These are phyloP conservation scores for Holacanthus passer DNA, from an alignment of 2,113 vertebrate genomes.

Conservation along the genomic window DNA sequence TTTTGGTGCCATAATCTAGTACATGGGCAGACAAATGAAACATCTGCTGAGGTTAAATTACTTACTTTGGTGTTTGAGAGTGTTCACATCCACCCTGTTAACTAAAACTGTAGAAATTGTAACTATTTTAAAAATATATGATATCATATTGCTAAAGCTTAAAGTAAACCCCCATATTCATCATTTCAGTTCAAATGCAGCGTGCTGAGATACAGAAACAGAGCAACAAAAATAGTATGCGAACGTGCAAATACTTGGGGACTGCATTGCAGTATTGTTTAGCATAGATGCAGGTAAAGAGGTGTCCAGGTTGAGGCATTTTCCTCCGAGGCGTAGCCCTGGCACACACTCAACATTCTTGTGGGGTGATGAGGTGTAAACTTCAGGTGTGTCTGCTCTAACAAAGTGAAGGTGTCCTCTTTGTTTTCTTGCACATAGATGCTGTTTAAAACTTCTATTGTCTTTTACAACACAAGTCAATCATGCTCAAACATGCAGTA, in stretches of 20 bases:
- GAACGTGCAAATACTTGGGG: neutral
- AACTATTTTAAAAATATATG: neutral
- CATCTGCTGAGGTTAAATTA: neutral
- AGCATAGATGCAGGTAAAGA: neutral
- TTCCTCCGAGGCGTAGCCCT: neutral
- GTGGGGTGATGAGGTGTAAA: neutral
- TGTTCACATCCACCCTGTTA: neutral
- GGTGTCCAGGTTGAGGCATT: neutral
- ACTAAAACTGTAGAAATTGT: neutral
- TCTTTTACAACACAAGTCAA: neutral
- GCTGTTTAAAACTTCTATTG: too few relatives aligned
- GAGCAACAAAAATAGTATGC: neutral
- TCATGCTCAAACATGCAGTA: neutral
- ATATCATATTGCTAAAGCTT: neutral
- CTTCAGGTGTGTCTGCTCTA: neutral
- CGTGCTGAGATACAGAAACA: neutral
- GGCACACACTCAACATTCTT: conserved; percentile 30
- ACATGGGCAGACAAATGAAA: neutral
- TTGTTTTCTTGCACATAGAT: neutral
- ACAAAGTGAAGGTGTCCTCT: neutral
- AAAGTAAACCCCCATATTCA: neutral
- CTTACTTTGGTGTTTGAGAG: neutral
- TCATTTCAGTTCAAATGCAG: neutral
- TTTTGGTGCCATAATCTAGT: neutral
- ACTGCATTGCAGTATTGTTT: neutral